Evolutionary conservation across 35 echinoderm and acorn worm species (phyloP).

Genomic region (Apostichopus parvimensis): DNA sequence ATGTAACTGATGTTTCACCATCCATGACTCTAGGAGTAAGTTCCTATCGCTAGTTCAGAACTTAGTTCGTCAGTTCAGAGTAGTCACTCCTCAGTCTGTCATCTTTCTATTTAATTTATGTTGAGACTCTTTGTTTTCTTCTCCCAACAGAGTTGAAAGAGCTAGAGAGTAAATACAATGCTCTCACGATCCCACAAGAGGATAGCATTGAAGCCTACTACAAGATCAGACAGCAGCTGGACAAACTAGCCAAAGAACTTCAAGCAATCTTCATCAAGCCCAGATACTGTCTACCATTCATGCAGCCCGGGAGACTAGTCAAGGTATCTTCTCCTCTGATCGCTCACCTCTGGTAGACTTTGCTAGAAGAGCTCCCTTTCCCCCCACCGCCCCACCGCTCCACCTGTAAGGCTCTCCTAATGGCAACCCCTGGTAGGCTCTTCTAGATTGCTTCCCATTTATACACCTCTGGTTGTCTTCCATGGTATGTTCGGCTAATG

Average conservation of each 20-base stretch:
- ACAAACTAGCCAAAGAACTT: slow-evolving; percentile 82
- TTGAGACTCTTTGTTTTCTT: not conserved
- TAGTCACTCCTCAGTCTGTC: too few relatives aligned
- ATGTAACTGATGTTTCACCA: too few relatives aligned
- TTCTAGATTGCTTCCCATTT: not conserved
- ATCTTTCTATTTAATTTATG: too few relatives aligned
- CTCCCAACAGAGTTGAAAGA: slow-evolving; percentile 71
- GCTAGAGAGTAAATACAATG: slow-evolving; percentile 86
- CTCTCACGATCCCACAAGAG: slow-evolving; percentile 77
- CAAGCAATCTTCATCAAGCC: slow-evolving; percentile 81
- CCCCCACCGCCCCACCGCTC: too few relatives aligned
- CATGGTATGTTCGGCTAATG: not conserved
- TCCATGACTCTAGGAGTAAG: too few relatives aligned
- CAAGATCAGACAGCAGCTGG: slow-evolving; percentile 93
- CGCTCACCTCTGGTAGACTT: not conserved
- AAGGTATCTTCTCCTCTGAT: slow-evolving; percentile 61
- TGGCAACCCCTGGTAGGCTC: not conserved
- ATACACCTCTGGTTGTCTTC: not conserved
- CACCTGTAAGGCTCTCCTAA: not conserved
- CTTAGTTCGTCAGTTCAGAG: too few relatives aligned
- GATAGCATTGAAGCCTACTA: slow-evolving; percentile 90
- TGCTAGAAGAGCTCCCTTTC: not conserved
- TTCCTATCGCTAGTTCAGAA: too few relatives aligned
- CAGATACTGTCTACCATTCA: slow-evolving; percentile 87
- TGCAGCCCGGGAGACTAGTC: slow-evolving; percentile 96